Conservation (phyloP, 2,888 invertebrate genomes). For the Stenchaetothrips biformis region DNA sequence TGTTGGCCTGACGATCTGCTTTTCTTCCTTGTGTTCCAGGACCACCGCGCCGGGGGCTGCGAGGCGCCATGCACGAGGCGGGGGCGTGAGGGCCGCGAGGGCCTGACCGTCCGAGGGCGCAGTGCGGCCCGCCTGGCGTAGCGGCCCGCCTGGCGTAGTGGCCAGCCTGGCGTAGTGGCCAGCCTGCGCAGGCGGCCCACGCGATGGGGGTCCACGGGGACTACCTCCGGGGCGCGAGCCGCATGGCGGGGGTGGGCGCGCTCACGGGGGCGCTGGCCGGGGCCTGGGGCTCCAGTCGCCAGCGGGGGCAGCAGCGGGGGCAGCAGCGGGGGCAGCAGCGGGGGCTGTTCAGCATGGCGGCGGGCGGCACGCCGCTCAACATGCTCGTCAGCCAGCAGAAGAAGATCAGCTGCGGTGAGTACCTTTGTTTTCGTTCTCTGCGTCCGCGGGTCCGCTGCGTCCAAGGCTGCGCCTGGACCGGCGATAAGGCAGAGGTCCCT, state of each 20-base stretch:
- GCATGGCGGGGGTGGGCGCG: neutral
- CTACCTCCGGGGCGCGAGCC: constrained; percentile 16
- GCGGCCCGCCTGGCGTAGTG: no score
- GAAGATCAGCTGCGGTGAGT: constrained; percentile 20
- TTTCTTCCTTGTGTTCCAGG: no score
- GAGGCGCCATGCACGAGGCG: neutral
- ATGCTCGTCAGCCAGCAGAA: constrained; percentile 24
- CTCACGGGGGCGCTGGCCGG: neutral
- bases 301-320: neutral
- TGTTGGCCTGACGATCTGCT: no score
- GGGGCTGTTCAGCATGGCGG: constrained; percentile 7
- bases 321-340: neutral
- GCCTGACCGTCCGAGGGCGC: neutral
- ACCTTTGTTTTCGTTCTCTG: neutral
- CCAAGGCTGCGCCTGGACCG: no score
- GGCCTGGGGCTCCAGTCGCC: neutral
- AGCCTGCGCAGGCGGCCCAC: no score
- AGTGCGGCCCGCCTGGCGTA: no score
- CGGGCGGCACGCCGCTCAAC: constrained; percentile 9
- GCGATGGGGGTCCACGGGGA: constrained; percentile 5
- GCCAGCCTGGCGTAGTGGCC: no score
- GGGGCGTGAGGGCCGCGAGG: neutral
- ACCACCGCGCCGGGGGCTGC: no score
- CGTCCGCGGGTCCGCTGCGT: neutral
- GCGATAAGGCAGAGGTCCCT: no score